Evolutionary conservation across 2,888 invertebrate species (phyloP).

Genomic region (Acrobasis consociella): DNA sequence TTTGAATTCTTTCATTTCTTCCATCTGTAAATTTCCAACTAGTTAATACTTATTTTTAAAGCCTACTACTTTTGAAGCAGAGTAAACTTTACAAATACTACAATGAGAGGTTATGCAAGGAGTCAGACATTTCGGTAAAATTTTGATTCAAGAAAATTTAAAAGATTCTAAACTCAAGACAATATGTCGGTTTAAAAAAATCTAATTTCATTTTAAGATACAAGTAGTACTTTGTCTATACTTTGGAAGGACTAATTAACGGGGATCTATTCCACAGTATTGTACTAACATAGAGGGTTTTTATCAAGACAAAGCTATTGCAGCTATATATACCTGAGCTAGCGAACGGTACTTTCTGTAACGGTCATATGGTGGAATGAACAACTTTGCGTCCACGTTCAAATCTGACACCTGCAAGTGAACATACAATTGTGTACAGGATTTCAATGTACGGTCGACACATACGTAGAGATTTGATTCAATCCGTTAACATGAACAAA

Average conservation of each 20-base stretch:
- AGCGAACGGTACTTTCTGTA: conserved; percentile 60
- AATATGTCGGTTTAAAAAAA: background rate
- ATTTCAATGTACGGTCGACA: too few relatives aligned
- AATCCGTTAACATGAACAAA: too few relatives aligned
- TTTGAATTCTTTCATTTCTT: conserved; percentile 60
- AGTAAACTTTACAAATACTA: background rate
- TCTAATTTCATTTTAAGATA: background rate
- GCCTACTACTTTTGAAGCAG: background rate
- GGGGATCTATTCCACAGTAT: background rate
- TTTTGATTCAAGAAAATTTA: too few relatives aligned
- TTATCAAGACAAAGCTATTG: background rate
- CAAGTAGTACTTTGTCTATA: too few relatives aligned
- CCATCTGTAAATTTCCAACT: conserved; percentile 47
- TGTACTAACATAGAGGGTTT: background rate
- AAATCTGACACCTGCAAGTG: conserved; percentile 54
- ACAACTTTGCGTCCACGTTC: conserved; percentile 61
- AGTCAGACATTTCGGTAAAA: background rate
- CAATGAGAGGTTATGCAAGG: background rate
- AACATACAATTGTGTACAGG: conserved; percentile 2
- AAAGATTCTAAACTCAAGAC: background rate
- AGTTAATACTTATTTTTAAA: conserved; percentile 10
- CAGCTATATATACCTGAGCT: conserved; percentile 52
- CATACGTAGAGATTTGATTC: too few relatives aligned
- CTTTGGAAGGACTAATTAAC: background rate
- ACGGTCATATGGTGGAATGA: conserved; percentile 69